Base-by-base conservation (phyloP, 2,797 vertebrate genomes). In the Leptodactylus fallax region DNA sequence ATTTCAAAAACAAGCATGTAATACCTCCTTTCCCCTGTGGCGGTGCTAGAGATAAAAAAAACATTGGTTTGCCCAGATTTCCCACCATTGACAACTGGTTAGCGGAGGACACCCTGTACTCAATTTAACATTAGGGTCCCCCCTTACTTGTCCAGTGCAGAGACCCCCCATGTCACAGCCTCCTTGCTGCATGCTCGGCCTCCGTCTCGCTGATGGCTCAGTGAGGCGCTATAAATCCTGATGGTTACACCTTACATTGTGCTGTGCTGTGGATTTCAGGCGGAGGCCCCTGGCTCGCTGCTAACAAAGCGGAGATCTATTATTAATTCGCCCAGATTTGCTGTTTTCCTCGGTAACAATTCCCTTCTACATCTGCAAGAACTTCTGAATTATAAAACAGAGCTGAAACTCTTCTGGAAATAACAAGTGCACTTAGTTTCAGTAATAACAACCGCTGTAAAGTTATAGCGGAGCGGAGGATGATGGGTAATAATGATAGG, bases 301-400 rank as follows among this genome's bases (percentile, higher is more conserved):
- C 69, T 84, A 84, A 84, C 82, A 74, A 84, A 84, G 27, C 67
- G 5, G 61, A 45, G 21, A 61, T 69, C 11, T 65, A 81, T 72
- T 71, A 81, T 87, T 87, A 56, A 87, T 87, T 81, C 78, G 51
- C 19, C 3, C 63, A 81, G 14, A 74, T 61, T 65, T 60, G 74
- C 27, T 51, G 53, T 12, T 74, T 74, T 47, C 49, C 14, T 36
- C 63, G 13, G 14, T 80, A 60, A 80, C 49, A 49, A 25, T 53
- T 45, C 25, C 45, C 61, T 23, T 19, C 36, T 25, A 74, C 17
- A 58, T 80, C 19, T 80, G 27, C 25, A 53, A 56, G 61, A 80
- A 71, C 61, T 81, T 72, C 53, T 72, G 45, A 81, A 87, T 87
- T 87, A 87, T 87, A 25, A 72, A 87, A 81, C 16, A 51, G 51